phyloP scores from a whole-genome alignment of 1,140 invertebrate genomes.

The Dinoponera quadriceps region DNA sequence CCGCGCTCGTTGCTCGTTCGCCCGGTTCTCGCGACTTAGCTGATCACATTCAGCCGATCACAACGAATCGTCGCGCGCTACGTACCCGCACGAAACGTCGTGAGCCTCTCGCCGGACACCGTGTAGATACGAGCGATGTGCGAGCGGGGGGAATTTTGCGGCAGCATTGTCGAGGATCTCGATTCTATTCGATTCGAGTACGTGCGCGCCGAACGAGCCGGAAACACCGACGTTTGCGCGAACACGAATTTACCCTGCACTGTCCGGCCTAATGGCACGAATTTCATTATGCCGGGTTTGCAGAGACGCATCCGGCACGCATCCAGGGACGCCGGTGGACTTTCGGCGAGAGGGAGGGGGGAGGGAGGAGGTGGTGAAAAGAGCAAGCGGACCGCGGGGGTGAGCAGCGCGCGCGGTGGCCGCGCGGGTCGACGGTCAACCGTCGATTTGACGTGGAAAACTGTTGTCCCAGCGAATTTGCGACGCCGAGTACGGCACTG shows the following conservation, averaged over 20 bases:
- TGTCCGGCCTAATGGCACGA: conserved; percentile 74
- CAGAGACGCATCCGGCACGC: conserved; percentile 39
- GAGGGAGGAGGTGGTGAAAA: neutral
- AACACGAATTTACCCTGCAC: conserved; percentile 69
- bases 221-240: conserved; percentile 74
- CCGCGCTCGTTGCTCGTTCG: no score
- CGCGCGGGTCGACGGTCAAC: conserved; percentile 41
- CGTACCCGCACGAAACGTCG: no score
- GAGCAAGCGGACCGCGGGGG: neutral
- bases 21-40: no score
- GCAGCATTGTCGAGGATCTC: conserved; percentile 67
- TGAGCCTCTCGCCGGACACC: conserved; percentile 9
- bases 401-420: conserved; percentile 34
- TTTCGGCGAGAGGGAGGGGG: neutral
- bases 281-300: conserved; percentile 75
- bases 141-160: conserved; percentile 65
- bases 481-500: conserved; percentile 8
- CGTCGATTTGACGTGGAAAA: conserved; percentile 72
- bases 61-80: no score
- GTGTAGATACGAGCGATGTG: conserved; percentile 15
- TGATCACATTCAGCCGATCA: no score
- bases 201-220: conserved; percentile 66
- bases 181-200: conserved; percentile 71
- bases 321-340: no score
- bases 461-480: conserved; percentile 71